A percentile compares a stretch with the other conserved stretches of the same genome.
Evolutionary conservation across 1,140 invertebrate genomes (phyloP).

Genomic region (Aethina tumida): DNA sequence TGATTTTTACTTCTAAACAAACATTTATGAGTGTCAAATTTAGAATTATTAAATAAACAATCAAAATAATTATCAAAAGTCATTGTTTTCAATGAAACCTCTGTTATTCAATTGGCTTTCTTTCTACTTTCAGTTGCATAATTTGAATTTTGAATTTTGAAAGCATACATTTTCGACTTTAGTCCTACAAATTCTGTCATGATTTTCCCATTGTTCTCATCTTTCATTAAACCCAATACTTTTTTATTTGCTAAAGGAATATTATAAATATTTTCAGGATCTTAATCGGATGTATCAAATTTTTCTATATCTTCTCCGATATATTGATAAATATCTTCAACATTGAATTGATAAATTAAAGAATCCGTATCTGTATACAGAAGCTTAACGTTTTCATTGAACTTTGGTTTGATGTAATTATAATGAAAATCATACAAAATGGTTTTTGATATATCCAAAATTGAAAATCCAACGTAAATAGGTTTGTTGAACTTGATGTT

Average conservation of each 20-base stretch:
- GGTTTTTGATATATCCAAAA: conserved; percentile 33
- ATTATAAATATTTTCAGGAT: conserved; percentile 19
- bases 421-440: conserved; percentile 24
- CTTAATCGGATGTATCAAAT: conserved; percentile 31
- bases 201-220: conserved; percentile 36
- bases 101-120: too few species aligned
- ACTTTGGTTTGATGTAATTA: conserved; percentile 16
- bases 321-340: conserved; percentile 15
- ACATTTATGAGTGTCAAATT: too few species aligned
- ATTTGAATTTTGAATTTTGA: neutral
- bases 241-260: conserved; percentile 37
- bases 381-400: conserved; percentile 17
- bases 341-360: conserved; percentile 20
- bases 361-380: conserved; percentile 28
- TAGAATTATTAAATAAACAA: too few species aligned
- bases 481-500: conserved; percentile 35
- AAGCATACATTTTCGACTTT: conserved; percentile 14
- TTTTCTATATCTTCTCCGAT: conserved; percentile 15
- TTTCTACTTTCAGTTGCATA: too few species aligned
- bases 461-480: conserved; percentile 34
- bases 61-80: too few species aligned
- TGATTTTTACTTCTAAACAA: too few species aligned
- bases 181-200: conserved; percentile 36
- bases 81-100: too few species aligned
- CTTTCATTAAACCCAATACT: conserved; percentile 28